Evolutionary conservation across 2,797 vertebrate genomes (phyloP).

Genomic region (Phataginus tetradactyla): DNA sequence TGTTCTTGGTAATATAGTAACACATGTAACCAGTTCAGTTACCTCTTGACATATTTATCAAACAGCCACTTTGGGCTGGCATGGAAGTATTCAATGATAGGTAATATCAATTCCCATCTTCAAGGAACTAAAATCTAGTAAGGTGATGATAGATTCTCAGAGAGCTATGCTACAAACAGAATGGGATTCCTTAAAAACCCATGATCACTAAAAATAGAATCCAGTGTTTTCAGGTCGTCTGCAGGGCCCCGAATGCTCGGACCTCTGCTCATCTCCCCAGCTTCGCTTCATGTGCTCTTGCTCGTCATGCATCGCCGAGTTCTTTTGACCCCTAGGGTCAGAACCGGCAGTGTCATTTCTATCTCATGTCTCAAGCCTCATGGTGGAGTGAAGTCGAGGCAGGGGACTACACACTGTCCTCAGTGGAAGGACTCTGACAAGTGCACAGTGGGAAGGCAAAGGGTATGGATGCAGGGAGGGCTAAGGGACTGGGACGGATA

Average conservation of each 20-base stretch:
- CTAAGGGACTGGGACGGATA: neutral
- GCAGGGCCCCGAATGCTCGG: neutral
- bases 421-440: neutral
- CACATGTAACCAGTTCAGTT: neutral
- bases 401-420: neutral
- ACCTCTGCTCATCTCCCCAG: neutral
- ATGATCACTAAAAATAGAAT: constrained; percentile 2
- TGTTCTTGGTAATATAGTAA: neutral
- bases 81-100: neutral
- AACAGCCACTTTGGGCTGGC: neutral
- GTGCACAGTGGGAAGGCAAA: neutral
- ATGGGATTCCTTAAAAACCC: neutral
- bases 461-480: neutral
- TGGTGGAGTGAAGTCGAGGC: neutral
- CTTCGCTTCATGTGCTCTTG: neutral
- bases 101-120: neutral
- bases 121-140: neutral
- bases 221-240: neutral
- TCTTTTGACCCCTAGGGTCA: neutral
- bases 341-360: neutral
- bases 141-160: neutral
- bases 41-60: neutral
- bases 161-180: neutral
- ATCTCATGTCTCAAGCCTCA: neutral
- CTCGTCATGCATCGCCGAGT: neutral